Percentiles rank a stretch among this genome's conserved stretches.
phyloP scores from a whole-genome alignment of 1,140 invertebrate genomes.

The Nasonia vitripennis region DNA sequence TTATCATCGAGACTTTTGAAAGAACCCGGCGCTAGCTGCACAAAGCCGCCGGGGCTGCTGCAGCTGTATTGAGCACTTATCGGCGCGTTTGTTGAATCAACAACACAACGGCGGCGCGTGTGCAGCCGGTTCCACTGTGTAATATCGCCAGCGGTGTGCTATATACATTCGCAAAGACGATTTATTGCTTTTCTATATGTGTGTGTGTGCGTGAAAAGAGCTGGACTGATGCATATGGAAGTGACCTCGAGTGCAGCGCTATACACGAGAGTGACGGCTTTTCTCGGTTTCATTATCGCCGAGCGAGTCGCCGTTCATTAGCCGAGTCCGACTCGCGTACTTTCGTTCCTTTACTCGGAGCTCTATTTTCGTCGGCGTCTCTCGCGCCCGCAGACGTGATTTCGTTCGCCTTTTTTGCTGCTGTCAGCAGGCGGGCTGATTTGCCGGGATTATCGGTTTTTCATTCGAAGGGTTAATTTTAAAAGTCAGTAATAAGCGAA shows the following conservation, averaged over 20 bases:
- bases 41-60: neutral
- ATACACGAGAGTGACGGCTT: neutral
- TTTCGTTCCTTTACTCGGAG: conserved; percentile 1
- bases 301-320: conserved; percentile 35
- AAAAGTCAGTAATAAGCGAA: no score
- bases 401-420: neutral
- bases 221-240: neutral
- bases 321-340: neutral
- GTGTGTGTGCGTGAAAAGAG: neutral
- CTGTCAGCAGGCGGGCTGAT: no score
- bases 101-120: neutral
- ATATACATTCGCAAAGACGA: neutral
- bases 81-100: conserved; percentile 28
- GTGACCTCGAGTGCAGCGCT: neutral
- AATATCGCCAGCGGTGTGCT: conserved; percentile 2
- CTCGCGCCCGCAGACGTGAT: neutral
- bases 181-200: neutral
- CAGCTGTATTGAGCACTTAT: conserved; percentile 23
- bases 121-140: neutral
- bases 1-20: conserved; percentile 42
- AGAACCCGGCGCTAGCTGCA: conserved; percentile 3
- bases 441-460: no score
- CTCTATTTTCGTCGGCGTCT: neutral
- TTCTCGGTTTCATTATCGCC: conserved; percentile 30
- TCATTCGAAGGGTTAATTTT: no score